Percentiles rank a stretch among this genome's conserved stretches.
Evolutionary conservation across 2,797 vertebrate genomes (phyloP).

Genomic region (Hypotaenidia philippensis): DNA sequence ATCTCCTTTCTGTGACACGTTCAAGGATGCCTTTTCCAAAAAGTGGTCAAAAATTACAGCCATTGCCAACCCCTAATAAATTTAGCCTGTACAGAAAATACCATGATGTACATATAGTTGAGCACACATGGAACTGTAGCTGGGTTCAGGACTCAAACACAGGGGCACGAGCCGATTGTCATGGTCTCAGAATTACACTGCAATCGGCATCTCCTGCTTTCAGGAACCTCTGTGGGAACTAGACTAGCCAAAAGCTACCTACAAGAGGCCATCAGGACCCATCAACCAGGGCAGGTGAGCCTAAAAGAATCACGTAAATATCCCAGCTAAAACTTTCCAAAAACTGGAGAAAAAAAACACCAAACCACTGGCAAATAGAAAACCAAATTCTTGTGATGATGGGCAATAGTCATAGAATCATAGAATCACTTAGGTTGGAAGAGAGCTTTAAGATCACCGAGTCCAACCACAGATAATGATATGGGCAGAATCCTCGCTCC

Average conservation of each 20-base stretch:
- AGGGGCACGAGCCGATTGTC: background rate
- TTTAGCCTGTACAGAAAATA: background rate
- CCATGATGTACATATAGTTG: accelerated
- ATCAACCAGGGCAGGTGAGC: background rate
- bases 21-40: background rate
- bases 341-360: background rate
- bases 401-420: background rate
- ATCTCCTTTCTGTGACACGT: background rate
- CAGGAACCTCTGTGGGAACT: background rate
- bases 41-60: background rate
- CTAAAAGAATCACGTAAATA: background rate
- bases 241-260: background rate
- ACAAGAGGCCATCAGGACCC: background rate
- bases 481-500: background rate
- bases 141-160: background rate
- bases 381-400: background rate
- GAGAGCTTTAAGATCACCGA: too few species aligned
- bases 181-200: background rate
- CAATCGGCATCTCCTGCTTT: accelerated
- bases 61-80: background rate
- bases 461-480: too few species aligned
- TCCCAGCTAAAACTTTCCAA: background rate
- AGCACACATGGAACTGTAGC: background rate
- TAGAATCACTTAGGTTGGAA: too few species aligned
- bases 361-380: background rate